Percentiles rank a stretch among this genome's conserved stretches.
Evolutionary conservation across 2,888 invertebrate genomes (phyloP).

Genomic region (Netelia inedita): DNA sequence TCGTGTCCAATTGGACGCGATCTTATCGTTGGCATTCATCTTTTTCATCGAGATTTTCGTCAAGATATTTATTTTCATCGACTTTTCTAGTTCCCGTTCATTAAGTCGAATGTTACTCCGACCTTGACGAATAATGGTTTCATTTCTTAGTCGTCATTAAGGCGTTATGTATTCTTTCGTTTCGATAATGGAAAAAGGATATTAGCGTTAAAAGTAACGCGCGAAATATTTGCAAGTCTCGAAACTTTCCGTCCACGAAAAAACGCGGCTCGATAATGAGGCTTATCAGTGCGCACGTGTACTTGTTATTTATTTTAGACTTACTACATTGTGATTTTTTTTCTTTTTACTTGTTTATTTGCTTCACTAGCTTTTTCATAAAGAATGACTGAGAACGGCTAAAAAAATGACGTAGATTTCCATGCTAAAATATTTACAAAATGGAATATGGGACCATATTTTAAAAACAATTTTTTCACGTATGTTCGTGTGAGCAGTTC

Average conservation of each 20-base stretch:
- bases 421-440: background rate
- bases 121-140: background rate
- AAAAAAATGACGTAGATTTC: background rate
- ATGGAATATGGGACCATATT: background rate
- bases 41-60: background rate
- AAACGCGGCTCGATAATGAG: background rate
- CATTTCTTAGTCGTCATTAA: background rate
- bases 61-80: background rate
- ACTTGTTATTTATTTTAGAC: background rate
- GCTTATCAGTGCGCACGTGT: no score
- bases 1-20: conserved; percentile 26
- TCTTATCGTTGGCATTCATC: background rate
- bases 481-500: no score
- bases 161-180: background rate
- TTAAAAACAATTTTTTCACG: background rate
- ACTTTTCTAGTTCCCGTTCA: background rate
- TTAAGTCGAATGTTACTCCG: background rate
- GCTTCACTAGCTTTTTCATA: background rate
- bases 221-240: background rate
- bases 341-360: background rate
- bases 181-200: background rate
- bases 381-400: background rate
- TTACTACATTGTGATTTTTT: background rate
- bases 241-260: conserved; percentile 10
- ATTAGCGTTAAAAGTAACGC: background rate